Evolutionary conservation across 2,113 vertebrate genomes (phyloP).

Genomic region (Gymnarchus niloticus): DNA sequence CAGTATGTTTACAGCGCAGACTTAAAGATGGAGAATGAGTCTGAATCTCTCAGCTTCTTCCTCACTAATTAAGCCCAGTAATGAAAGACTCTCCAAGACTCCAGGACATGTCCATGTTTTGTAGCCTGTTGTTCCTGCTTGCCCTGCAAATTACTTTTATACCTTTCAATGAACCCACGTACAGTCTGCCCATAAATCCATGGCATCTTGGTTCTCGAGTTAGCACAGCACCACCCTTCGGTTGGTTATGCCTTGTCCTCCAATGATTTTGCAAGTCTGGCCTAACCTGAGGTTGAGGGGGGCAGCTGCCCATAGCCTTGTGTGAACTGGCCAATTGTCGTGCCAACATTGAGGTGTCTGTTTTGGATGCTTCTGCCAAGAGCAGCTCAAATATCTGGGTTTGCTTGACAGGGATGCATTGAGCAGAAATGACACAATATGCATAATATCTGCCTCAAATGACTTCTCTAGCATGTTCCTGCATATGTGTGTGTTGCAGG

Average conservation of each 20-base stretch:
- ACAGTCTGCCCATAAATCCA: neutral
- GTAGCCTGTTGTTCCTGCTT: too few species aligned
- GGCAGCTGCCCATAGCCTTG: neutral
- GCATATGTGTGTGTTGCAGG: neutral
- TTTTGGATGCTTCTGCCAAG: constrained; percentile 5
- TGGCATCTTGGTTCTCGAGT: neutral
- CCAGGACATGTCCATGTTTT: neutral
- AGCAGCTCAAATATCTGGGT: neutral
- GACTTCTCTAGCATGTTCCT: neutral
- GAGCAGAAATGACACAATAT: neutral
- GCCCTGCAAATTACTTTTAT: neutral
- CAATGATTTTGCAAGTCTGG: neutral
- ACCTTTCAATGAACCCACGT: neutral
- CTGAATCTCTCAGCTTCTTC: neutral
- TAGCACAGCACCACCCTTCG: neutral
- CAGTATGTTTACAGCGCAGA: too few species aligned
- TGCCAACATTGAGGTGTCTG: neutral
- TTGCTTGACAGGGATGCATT: neutral
- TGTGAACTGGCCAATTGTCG: neutral
- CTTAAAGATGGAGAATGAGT: neutral
- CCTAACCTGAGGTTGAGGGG: neutral
- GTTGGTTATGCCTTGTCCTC: neutral
- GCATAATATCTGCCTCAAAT: neutral
- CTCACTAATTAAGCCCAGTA: neutral
- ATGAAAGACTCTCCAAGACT: neutral